Conservation (phyloP, 2,888 invertebrate genomes). For the Dermolepida albohirtum region DNA sequence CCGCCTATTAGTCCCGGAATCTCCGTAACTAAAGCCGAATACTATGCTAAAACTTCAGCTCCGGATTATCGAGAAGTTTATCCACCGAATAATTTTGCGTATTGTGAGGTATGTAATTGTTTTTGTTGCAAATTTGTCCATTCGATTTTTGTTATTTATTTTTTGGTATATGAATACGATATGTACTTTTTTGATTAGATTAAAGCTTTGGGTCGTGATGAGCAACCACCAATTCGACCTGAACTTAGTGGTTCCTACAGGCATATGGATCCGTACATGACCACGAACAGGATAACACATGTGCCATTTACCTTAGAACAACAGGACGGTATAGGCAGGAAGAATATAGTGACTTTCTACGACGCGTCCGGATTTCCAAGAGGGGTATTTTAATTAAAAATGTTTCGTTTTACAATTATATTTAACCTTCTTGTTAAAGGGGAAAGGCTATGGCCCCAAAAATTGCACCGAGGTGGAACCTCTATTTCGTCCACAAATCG, state of each 20-base stretch:
- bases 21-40: conserved; percentile 59
- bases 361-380: conserved; percentile 58
- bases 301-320: conserved; percentile 57
- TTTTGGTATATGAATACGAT: not conserved
- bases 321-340: conserved; percentile 57
- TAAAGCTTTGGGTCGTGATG: conserved; percentile 58
- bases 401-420: not conserved
- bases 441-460: conserved; percentile 53
- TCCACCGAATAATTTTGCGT: conserved; percentile 54
- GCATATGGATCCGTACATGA: conserved; percentile 63
- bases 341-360: conserved; percentile 63
- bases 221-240: conserved; percentile 61
- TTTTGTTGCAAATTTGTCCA: not conserved
- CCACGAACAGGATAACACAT: conserved; percentile 58
- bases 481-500: conserved; percentile 44
- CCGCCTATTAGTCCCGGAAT: conserved; percentile 50
- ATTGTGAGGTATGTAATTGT: conserved; percentile 53
- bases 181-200: conserved; percentile 51
- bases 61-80: conserved; percentile 46
- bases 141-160: too few relatives aligned
- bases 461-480: conserved; percentile 48
- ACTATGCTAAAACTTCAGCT: conserved; percentile 47
- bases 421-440: conserved; percentile 44
- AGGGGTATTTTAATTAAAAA: conserved; percentile 46
- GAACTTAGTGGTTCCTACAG: conserved; percentile 60